A percentile compares a stretch with the other conserved stretches of the same genome.
Evolutionary conservation across 2,888 invertebrate genomes (phyloP).

Genomic region (Stegana nigrithorax): DNA sequence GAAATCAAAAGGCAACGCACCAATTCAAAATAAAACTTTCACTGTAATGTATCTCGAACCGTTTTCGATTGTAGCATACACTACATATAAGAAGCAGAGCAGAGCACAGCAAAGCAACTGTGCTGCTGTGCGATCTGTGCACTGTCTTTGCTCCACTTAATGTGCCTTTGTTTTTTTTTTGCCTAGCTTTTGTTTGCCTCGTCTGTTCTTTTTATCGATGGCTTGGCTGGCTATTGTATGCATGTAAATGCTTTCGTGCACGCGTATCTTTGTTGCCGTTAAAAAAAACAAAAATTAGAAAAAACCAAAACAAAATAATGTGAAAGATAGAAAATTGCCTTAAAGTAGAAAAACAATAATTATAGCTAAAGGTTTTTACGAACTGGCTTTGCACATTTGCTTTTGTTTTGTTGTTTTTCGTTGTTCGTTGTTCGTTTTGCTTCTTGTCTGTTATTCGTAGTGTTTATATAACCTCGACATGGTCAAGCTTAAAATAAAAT

Average conservation of each 20-base stretch:
- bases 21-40: conserved; percentile 36
- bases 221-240: too few species aligned
- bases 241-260: not conserved
- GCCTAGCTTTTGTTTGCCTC: conserved; percentile 28
- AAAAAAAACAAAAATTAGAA: not conserved
- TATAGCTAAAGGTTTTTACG: conserved; percentile 8
- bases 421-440: too few species aligned
- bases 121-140: not conserved
- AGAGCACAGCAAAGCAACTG: too few species aligned
- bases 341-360: conserved; percentile 1
- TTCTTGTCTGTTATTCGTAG: too few species aligned
- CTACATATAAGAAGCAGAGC: too few species aligned
- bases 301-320: not conserved
- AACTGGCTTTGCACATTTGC: too few species aligned
- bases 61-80: too few species aligned
- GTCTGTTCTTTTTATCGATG: conserved; percentile 8
- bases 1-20: conserved; percentile 2
- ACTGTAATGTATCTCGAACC: conserved; percentile 27
- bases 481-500: not conserved
- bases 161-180: conserved; percentile 4
- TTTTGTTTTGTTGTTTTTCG: not conserved
- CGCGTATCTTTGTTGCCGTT: not conserved
- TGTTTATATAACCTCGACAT: conserved; percentile 16
- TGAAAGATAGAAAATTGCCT: conserved; percentile 6
- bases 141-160: conserved; percentile 13